These are phyloP conservation scores for Stenichneumon culpator DNA, from an alignment of 2,888 invertebrate genomes.

Conservation along the genomic window DNA sequence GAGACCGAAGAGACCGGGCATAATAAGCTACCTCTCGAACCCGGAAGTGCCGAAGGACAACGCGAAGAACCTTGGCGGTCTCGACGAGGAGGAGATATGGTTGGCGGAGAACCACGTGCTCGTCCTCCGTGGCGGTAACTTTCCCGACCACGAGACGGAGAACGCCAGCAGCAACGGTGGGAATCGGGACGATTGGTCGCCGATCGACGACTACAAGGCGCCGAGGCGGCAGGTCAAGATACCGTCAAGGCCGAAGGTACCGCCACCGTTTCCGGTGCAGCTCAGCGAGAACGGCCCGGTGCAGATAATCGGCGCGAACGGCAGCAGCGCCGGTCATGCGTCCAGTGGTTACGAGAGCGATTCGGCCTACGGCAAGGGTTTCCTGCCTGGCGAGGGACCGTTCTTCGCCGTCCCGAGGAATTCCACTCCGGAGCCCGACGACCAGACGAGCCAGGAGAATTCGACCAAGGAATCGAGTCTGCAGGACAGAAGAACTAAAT, in stretches of 20 bases:
- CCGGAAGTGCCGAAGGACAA: slow-evolving; percentile 94
- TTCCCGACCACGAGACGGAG: slow-evolving; percentile 85
- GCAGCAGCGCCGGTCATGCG: slow-evolving; percentile 89
- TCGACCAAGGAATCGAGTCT: slow-evolving; percentile 86
- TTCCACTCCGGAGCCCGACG: slow-evolving; percentile 86
- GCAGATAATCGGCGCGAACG: slow-evolving; percentile 94
- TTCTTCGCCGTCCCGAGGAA: slow-evolving; percentile 86
- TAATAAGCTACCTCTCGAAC: slow-evolving; percentile 93
- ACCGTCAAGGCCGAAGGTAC: slow-evolving; percentile 92
- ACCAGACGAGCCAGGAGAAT: slow-evolving; percentile 87
- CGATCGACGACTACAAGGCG: slow-evolving; percentile 94
- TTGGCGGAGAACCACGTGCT: slow-evolving; percentile 95
- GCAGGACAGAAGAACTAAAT: slow-evolving; percentile 83
- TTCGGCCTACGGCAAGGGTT: slow-evolving; percentile 83
- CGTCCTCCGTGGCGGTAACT: slow-evolving; percentile 92
- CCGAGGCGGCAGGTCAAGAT: slow-evolving; percentile 94
- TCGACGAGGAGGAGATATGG: slow-evolving; percentile 95
- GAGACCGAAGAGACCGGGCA: slow-evolving; percentile 91
- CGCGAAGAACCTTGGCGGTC: slow-evolving; percentile 92
- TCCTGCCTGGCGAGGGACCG: slow-evolving; percentile 86
- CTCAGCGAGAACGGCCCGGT: slow-evolving; percentile 94
- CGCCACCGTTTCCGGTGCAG: slow-evolving; percentile 97
- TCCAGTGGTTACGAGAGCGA: slow-evolving; percentile 75
- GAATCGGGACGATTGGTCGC: slow-evolving; percentile 87
- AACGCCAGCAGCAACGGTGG: slow-evolving; percentile 51